Evolutionary conservation across 2,888 invertebrate genomes (phyloP).

Genomic region (Selenia dentaria): DNA sequence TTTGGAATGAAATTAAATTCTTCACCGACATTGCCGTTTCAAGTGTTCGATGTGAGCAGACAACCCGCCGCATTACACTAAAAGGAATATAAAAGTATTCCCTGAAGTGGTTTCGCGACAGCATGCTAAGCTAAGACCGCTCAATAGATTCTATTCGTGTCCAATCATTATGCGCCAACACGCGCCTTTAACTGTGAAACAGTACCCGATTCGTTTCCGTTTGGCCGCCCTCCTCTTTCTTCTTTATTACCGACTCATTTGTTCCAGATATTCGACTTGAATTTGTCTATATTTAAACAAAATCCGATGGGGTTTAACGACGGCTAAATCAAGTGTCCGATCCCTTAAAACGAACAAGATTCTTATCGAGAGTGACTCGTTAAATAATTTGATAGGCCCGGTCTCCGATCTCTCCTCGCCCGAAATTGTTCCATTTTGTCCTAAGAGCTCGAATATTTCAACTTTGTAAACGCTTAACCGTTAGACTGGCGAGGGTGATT

Average conservation of each 20-base stretch:
- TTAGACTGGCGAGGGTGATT: conserved; percentile 20
- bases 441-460: conserved; percentile 27
- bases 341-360: conserved; percentile 27
- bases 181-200: conserved; percentile 78
- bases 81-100: conserved; percentile 64
- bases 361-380: conserved; percentile 30
- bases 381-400: conserved; percentile 30
- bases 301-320: conserved; percentile 37
- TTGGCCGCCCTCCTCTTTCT: conserved; percentile 59
- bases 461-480: conserved; percentile 23
- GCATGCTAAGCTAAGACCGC: conserved; percentile 58
- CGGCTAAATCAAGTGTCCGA: conserved; percentile 39
- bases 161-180: conserved; percentile 78
- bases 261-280: conserved; percentile 54
- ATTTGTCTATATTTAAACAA: conserved; percentile 48
- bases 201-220: conserved; percentile 76
- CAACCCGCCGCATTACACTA: conserved; percentile 41
- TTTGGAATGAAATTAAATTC: conserved; percentile 38
- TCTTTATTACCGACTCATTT: conserved; percentile 62
- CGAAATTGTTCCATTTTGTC: conserved; percentile 30
- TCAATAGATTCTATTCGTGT: conserved; percentile 74
- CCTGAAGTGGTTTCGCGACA: conserved; percentile 73
- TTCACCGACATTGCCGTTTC: conserved; percentile 39
- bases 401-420: conserved; percentile 24
- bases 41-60: conserved; percentile 41